phyloP scores from a whole-genome alignment of 2,113 vertebrate species.

The Vicugna pacos region DNA sequence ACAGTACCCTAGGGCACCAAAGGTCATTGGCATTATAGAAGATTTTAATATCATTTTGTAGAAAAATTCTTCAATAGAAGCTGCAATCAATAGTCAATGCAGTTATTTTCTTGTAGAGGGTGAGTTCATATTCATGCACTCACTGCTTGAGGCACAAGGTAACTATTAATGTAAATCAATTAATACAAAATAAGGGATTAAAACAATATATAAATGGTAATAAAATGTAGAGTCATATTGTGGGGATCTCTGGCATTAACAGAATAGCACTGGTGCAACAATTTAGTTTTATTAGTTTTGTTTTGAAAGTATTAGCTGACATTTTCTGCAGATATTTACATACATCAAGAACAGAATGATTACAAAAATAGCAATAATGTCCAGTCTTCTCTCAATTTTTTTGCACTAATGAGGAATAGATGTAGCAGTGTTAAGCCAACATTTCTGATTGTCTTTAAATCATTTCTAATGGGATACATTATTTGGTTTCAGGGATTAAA shows the following conservation, averaged over 20 bases:
- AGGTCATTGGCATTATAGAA: constrained; percentile 26
- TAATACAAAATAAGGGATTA: constrained; percentile 29
- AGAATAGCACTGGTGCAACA: neutral
- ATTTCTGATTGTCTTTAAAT: constrained; percentile 46
- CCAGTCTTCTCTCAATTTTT: neutral
- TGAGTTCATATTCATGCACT: neutral
- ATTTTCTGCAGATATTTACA: neutral
- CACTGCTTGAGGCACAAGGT: neutral
- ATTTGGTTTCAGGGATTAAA: constrained; percentile 27
- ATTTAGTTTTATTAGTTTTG: constrained; percentile 23
- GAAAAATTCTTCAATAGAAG: constrained; percentile 20
- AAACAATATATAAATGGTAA: constrained; percentile 39
- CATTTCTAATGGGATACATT: constrained; percentile 38
- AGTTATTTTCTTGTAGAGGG: neutral
- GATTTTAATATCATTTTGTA: constrained; percentile 48
- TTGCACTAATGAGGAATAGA: neutral
- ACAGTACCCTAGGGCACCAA: neutral
- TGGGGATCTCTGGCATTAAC: neutral
- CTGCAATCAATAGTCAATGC: neutral
- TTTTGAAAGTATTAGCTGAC: constrained; percentile 6
- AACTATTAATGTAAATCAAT: constrained; percentile 45
- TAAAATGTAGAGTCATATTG: constrained; percentile 34
- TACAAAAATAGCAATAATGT: constrained; percentile 7
- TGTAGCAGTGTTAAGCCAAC: neutral
- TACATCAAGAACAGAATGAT: neutral